Evolutionary conservation across 1,140 invertebrate species (phyloP).

Genomic region (Calycopis cecrops): DNA sequence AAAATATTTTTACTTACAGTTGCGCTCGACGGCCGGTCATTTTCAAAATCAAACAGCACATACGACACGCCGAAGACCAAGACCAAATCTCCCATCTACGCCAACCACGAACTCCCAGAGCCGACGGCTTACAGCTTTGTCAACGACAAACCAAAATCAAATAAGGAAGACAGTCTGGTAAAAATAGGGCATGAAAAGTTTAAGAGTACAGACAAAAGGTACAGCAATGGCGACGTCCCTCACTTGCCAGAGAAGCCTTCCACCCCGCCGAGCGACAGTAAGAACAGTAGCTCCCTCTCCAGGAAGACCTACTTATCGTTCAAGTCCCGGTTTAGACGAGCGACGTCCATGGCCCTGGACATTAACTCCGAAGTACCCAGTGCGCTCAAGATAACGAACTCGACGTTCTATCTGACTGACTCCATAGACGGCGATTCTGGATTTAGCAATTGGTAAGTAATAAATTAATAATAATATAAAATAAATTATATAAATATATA

Average conservation of each 20-base stretch:
- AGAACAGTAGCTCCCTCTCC: constrained; percentile 59
- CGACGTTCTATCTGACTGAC: constrained; percentile 80
- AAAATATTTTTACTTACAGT: constrained; percentile 42
- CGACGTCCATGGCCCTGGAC: constrained; percentile 60
- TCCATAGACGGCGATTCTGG: constrained; percentile 77
- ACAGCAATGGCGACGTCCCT: constrained; percentile 45
- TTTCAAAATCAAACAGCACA: constrained; percentile 43
- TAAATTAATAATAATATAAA: no score
- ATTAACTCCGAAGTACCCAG: constrained; percentile 57
- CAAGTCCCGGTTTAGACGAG: constrained; percentile 74
- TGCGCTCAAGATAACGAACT: constrained; percentile 74
- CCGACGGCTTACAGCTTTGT: constrained; percentile 47
- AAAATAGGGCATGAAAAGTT: constrained; percentile 51
- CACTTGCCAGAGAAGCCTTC: constrained; percentile 46
- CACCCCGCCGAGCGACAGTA: constrained; percentile 54
- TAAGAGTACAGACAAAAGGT: constrained; percentile 29
- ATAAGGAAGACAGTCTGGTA: constrained; percentile 49
- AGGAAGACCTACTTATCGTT: constrained; percentile 73
- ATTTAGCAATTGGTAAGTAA: constrained; percentile 71
- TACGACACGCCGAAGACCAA: constrained; percentile 48
- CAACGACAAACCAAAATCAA: constrained; percentile 37
- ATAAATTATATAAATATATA: background rate
- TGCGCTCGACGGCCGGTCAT: constrained; percentile 57
- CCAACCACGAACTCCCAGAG: constrained; percentile 48
- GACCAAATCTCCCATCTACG: constrained; percentile 52